Percentiles rank a stretch among this genome's conserved stretches.
These are phyloP conservation scores for Plebejus melissa DNA, from an alignment of 2,888 invertebrate genomes.

Conservation along the genomic window DNA sequence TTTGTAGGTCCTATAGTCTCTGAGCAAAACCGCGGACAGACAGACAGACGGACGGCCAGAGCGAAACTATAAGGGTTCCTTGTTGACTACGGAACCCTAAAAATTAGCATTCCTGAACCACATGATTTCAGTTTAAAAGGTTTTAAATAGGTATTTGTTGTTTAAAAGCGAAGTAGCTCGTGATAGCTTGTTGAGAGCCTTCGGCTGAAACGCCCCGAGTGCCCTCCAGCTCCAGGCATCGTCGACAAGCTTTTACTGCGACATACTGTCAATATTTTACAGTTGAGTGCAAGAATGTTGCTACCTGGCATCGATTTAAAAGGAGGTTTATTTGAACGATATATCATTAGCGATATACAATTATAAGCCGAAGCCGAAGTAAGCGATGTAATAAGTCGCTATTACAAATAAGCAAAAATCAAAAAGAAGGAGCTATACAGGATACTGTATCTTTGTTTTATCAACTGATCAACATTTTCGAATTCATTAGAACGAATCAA, in stretches of 20 bases:
- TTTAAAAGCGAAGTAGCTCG: not conserved
- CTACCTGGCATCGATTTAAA: not conserved
- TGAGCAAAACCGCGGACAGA: no score
- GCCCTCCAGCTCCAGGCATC: not conserved
- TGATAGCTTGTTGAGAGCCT: not conserved
- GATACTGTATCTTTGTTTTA: no score
- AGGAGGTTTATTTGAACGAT: not conserved
- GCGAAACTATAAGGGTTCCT: no score
- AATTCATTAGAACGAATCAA: no score
- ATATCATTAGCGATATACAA: not conserved
- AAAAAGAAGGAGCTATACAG: no score
- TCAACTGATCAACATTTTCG: no score
- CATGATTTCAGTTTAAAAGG: not conserved
- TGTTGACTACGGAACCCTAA: no score
- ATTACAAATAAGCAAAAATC: no score
- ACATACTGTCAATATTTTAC: slow-evolving; percentile 18
- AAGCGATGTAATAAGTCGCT: no score
- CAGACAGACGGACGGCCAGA: no score
- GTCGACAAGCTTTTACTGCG: slow-evolving; percentile 20
- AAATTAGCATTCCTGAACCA: not conserved
- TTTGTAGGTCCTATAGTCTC: no score
- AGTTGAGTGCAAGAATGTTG: not conserved
- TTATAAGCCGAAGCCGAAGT: no score
- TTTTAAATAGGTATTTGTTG: not conserved
- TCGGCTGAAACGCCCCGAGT: not conserved